These are phyloP conservation scores for Lepidurus couesii DNA, from an alignment of 1,140 invertebrate species.

Conservation along the genomic window DNA sequence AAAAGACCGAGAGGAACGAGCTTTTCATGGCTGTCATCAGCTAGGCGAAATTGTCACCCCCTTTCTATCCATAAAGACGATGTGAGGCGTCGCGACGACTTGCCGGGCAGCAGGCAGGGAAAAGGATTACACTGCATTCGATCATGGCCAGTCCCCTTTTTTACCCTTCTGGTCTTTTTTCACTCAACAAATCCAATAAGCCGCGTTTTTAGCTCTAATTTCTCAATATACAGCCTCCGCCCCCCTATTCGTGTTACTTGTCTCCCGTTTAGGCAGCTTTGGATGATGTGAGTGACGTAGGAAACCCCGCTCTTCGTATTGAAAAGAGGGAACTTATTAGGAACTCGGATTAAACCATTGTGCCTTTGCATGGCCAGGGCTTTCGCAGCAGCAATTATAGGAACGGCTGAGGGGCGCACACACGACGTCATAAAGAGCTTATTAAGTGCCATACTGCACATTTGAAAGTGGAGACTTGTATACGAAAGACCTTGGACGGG, in stretches of 20 bases:
- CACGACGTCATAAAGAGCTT: constrained; percentile 20
- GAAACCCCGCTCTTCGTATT: not conserved
- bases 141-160: not conserved
- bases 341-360: constrained; percentile 18
- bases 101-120: not conserved
- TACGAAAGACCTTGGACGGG: not conserved
- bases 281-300: not conserved
- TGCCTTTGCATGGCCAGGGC: not conserved
- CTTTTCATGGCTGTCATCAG: constrained; percentile 4
- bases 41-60: constrained; percentile 13
- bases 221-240: not conserved
- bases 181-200: not conserved
- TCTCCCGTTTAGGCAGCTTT: not conserved
- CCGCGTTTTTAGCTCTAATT: not conserved
- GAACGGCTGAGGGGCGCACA: not conserved
- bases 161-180: not conserved
- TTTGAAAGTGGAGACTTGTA: not conserved
- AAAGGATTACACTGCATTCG: constrained; percentile 12
- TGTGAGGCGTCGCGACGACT: constrained; percentile 8
- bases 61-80: constrained; percentile 5
- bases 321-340: constrained; percentile 11
- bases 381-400: constrained; percentile 7
- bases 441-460: constrained; percentile 1
- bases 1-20: constrained; percentile 14
- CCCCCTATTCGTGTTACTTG: not conserved